Evolutionary conservation across 2,113 vertebrate species (phyloP).

Genomic region (Thymallus thymallus): DNA sequence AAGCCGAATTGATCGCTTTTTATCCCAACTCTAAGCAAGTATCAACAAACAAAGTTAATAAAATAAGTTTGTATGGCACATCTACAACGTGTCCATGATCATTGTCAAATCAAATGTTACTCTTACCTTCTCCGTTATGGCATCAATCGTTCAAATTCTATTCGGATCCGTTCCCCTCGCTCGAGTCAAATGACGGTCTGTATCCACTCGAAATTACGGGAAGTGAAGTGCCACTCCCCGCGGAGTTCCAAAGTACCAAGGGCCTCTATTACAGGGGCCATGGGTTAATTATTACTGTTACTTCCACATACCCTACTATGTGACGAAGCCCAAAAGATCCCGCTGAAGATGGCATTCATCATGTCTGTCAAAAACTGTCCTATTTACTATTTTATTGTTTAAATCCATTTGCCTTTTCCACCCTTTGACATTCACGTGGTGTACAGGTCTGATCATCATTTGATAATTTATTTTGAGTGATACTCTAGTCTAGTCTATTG

Average conservation of each 20-base stretch:
- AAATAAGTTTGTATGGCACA: not conserved
- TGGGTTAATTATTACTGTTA: no score
- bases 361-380: no score
- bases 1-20: not conserved
- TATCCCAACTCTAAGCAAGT: not conserved
- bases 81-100: not conserved
- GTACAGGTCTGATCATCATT: no score
- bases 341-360: no score
- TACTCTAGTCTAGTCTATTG: no score
- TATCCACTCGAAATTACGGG: slow-evolving; percentile 13
- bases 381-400: no score
- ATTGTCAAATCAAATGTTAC: not conserved
- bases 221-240: slow-evolving; percentile 14
- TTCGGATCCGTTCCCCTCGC: not conserved
- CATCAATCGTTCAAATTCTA: not conserved
- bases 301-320: no score
- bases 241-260: not conserved
- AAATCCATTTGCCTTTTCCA: no score
- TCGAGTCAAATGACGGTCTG: not conserved
- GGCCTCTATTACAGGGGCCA: not conserved
- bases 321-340: no score
- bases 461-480: no score
- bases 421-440: no score
- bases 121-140: slow-evolving; percentile 6
- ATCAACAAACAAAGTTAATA: not conserved